Evolutionary conservation across 2,113 vertebrate species (phyloP), one percentile per base, ranked within the genome.

Genomic region (Pantherophis guttatus): DNA sequence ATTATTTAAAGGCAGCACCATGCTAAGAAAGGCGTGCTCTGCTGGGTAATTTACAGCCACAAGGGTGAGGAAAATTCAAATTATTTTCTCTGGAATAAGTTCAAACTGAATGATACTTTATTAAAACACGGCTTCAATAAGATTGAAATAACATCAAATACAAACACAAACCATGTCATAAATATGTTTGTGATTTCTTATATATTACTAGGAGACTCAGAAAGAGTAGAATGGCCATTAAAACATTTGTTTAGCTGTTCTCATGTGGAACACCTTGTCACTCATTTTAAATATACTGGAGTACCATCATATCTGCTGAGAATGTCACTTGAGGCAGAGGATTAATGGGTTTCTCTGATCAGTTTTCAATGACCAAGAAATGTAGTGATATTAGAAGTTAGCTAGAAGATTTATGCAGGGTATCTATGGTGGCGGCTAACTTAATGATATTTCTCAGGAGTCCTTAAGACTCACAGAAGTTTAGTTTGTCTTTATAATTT

Each of bases 111-210:
- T 0, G 1, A 6, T 48, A 50, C 93, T 91, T 94, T 81, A 53
- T 29, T 19, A 39, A 29, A 91, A 86, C 88, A 94, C 87, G 91
- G 90, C 94, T 88, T 93, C 94, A 96, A 85, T 87, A 89, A 57
- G 93, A 53, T 85, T 58, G 95, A 95, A 95, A 93, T 81, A 55
- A 94, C 57, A 50, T 93, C 62, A 91, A 94, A 94, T 94, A 90
- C 94, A 94, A 96, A 94, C 17, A 48, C 44, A 48, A 48, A 48
- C 44, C 90, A 94, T 93, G 90, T 96, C 94, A 19, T 94, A 92
- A 96, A 94, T 91, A 90, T 87, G 95, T 23, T 86, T 95, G 55
- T 91, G 29, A 90, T 90, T 2, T 94, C 91, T 86, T 53, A 91
- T 92, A 94, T 70, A 17, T n/a, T 59, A 95, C 90, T 19, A 53